Base-by-base conservation (phyloP, 2,888 invertebrate species). In the Graphium colonna region DNA sequence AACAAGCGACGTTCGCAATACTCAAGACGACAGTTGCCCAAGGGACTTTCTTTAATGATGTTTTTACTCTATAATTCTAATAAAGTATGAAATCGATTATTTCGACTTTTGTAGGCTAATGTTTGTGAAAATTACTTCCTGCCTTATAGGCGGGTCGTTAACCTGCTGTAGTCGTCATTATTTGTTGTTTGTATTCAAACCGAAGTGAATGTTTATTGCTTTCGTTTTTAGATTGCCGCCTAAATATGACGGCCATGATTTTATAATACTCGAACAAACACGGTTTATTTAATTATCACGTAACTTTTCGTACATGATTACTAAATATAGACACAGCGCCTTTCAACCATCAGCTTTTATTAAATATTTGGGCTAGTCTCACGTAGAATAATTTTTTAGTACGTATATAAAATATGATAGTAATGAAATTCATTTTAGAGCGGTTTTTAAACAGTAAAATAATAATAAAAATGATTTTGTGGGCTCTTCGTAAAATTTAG, bases 51-150 rank as follows among this genome's bases (percentile, higher is more conserved):
- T 55, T 40, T 59, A 52, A 59, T 47, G 52, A 43, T 44, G 56
- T 42, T 57, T 55, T 52, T 47, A 52, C 54, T 41, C 12, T 28
- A 38, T 42, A 53, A 50, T 53, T 52, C 44, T 47, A 51, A 43
- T 39, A 31, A 54, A 56, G 18, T 52, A 54, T 55, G 51, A 57
- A 49, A 51, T 44, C 33, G 36, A 45, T 50, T 54, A 43, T 53
- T 53, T 39, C 51, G 51, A 48, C 52, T 55, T 51, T 56, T 53
- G 43, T 53, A 57, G 56, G 48, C 38, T 57, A 59, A 62, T 57
- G 56, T 52, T 41, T 42, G 36, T 46, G 52, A 41, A 44, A 52
- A 43, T 45, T 1, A 45, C 52, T 47, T 55, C 43, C 48, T 51
- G 36, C 46, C 38, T 43, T 26, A 41, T 10, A 39, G 36, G 28